phyloP scores from a whole-genome alignment of 1,140 invertebrate species.

The Pogonomyrmex barbatus region DNA sequence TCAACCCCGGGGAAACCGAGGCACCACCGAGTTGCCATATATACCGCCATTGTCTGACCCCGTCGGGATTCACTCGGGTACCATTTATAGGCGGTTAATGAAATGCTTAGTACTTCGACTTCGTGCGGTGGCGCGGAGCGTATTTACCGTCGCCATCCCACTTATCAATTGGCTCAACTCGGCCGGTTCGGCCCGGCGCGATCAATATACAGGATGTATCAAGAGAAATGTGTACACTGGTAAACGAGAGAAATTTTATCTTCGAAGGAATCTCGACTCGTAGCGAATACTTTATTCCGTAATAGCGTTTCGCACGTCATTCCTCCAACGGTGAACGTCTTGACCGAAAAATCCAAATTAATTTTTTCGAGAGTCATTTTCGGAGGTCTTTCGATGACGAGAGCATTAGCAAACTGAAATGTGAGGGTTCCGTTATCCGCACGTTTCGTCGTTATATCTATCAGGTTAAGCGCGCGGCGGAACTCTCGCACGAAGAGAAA shows the following conservation, averaged over 20 bases:
- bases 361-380: neutral
- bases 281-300: neutral
- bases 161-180: slow-evolving; percentile 54
- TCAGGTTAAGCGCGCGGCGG: neutral
- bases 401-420: neutral
- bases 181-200: neutral
- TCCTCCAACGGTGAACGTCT: neutral
- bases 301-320: neutral
- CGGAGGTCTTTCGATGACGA: neutral
- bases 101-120: slow-evolving; percentile 56
- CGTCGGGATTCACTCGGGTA: slow-evolving; percentile 42
- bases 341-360: neutral
- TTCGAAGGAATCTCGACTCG: neutral
- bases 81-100: slow-evolving; percentile 65
- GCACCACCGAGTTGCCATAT: slow-evolving; percentile 25
- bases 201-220: slow-evolving; percentile 52
- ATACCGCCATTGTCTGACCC: slow-evolving; percentile 41
- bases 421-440: neutral
- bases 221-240: neutral
- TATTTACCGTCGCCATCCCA: slow-evolving; percentile 48
- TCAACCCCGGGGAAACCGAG: slow-evolving; percentile 39
- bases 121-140: slow-evolving; percentile 23
- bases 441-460: neutral
- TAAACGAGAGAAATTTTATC: neutral
- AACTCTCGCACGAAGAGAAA: neutral